Conservation (phyloP, 2,113 vertebrate species). For the Notothenia coriiceps region DNA sequence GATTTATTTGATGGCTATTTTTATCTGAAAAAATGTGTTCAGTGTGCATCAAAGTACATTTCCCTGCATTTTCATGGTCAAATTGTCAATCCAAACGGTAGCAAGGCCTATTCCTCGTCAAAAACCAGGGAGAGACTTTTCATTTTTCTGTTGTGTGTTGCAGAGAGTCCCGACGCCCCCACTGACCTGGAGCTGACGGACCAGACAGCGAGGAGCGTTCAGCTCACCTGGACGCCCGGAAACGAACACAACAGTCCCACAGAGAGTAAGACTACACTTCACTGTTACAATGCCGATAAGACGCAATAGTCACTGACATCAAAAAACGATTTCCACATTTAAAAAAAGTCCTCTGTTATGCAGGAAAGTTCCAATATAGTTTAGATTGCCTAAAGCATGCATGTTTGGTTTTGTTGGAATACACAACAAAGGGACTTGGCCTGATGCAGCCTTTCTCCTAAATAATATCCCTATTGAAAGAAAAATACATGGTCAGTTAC, state of each 20-base stretch:
- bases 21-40: background rate
- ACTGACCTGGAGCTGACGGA: constrained; percentile 93
- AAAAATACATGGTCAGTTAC: too few relatives aligned
- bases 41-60: background rate
- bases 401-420: background rate
- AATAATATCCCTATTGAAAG: too few relatives aligned
- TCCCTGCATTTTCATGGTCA: background rate
- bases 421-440: too few relatives aligned
- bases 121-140: background rate
- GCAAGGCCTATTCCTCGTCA: background rate
- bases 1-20: background rate
- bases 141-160: constrained; percentile 27
- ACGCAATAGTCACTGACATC: background rate
- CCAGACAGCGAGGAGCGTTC: constrained; percentile 88
- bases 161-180: constrained; percentile 92
- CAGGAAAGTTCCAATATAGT: background rate
- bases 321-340: background rate
- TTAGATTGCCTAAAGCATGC: background rate
- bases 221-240: constrained; percentile 93
- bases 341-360: too few relatives aligned
- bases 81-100: background rate
- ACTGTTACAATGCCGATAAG: background rate
- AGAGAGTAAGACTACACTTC: constrained; percentile 70
- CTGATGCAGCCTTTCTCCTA: too few relatives aligned
- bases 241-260: constrained; percentile 95